Base-by-base conservation (phyloP, 2,888 invertebrate genomes). In the Epinotia brunnichana region DNA sequence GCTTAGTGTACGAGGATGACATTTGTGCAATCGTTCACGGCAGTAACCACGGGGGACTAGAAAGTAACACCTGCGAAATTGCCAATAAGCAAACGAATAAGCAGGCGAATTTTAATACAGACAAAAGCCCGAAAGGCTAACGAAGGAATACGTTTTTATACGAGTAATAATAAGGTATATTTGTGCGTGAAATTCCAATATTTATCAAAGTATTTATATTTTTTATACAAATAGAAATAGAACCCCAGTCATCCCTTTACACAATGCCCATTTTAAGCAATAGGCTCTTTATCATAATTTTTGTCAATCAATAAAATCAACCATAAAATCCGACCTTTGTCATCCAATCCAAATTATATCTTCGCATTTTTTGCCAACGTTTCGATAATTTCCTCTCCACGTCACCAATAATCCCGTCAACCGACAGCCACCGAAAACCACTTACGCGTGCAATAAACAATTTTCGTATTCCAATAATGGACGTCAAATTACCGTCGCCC, bases 391-490 rank as follows among this genome's bases (percentile, higher is more conserved):
- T 56, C 48, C 63, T 59, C 68, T 73, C 73, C 63, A 72, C 72
- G 71, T 71, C 71, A 67, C 53, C 56, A 53, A 69, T 68, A 67
- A 61, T 69, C 63, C 48, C 39, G 63, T 56, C 67, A 63, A 21
- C 51, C 19, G 60, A 41, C 59, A 48, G 61, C 48, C 15, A 59
- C 59, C 56, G 64, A 62, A 57, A 70, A 64, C 66, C 73, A 70
- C 70, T 74, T 70, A 60, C 39, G 63, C 62, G 60, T 56, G 70
- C 56, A 69, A 74, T 74, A 74, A 74, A 72, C 74, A 74, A 63
- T 74, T 74, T 72, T 64, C 72, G 54, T 69, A 73, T 73, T 62
- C 67, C 72, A 69, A 74, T 74, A 74, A 74, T 74, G 21, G 74
- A 60, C 68, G 67, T 72, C 64, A 29, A 72, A 74, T 74, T 74